Percentiles rank a stretch among this genome's conserved stretches.
phyloP scores from a whole-genome alignment of 2,797 vertebrate species.

The Lacerta agilis region DNA sequence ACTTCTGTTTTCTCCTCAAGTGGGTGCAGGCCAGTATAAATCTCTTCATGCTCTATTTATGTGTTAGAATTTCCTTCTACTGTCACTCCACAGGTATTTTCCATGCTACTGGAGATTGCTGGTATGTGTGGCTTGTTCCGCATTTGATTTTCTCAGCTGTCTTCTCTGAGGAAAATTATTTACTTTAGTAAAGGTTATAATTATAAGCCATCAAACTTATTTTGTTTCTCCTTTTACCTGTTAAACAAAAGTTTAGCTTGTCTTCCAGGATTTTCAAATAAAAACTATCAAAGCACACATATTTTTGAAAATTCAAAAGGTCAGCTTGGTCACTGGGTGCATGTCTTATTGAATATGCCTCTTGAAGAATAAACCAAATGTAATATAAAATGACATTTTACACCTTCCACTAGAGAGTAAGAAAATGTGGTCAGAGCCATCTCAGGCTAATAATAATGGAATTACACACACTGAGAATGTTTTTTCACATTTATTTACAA shows the following conservation, averaged over 20 bases:
- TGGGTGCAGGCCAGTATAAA: background rate
- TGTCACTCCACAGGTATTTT: conserved; percentile 18
- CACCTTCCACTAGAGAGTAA: conserved; percentile 6
- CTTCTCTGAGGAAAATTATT: conserved; percentile 42
- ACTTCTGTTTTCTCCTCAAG: background rate
- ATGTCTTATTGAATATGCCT: conserved; percentile 49
- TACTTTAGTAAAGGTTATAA: conserved; percentile 51
- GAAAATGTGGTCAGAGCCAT: conserved; percentile 15
- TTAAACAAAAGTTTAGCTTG: conserved; percentile 54
- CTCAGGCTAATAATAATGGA: conserved; percentile 34
- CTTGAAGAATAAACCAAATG: conserved; percentile 44
- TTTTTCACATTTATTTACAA: conserved; percentile 21
- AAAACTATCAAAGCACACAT: background rate
- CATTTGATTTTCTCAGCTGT: conserved; percentile 13
- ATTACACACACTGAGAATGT: conserved; percentile 35
- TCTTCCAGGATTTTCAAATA: conserved; percentile 57
- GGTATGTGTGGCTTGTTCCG: background rate
- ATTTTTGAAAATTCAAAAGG: conserved; percentile 58
- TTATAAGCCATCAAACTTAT: conserved; percentile 40
- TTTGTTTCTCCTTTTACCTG: conserved; percentile 42
- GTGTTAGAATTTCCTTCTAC: conserved; percentile 12
- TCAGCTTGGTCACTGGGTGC: conserved; percentile 46
- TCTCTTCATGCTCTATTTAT: background rate
- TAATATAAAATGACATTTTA: conserved; percentile 65
- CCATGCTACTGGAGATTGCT: background rate